These are phyloP conservation scores for Hystrix brachyura DNA, from an alignment of 2,113 vertebrate genomes.

Conservation along the genomic window DNA sequence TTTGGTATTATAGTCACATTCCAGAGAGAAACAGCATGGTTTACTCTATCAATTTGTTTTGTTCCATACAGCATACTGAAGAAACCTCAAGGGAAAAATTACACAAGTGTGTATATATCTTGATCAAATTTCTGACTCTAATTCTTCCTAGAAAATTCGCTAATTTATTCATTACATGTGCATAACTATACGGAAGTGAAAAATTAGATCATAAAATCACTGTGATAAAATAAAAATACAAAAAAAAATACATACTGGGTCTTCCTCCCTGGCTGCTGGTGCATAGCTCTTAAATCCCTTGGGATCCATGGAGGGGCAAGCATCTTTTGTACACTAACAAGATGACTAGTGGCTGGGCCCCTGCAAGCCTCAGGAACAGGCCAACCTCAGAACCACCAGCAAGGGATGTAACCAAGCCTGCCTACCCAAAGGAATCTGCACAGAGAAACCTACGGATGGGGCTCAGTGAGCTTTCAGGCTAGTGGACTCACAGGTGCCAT, in stretches of 20 bases:
- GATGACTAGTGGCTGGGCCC: background rate
- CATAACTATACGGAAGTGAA: background rate
- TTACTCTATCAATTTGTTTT: background rate
- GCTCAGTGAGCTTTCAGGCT: no score
- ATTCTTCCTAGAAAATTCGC: background rate
- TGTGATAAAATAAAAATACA: background rate
- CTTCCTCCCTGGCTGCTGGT: background rate
- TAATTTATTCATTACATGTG: background rate
- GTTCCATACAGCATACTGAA: constrained; percentile 12
- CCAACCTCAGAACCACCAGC: background rate
- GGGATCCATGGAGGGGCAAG: background rate
- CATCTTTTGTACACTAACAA: background rate
- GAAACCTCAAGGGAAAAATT: background rate
- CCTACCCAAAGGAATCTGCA: background rate
- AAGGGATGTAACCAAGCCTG: background rate
- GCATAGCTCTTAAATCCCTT: background rate
- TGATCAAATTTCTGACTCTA: background rate
- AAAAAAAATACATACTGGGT: background rate
- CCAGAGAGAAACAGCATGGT: background rate
- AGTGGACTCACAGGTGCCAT: background rate
- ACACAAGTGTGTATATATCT: background rate
- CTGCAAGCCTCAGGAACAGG: background rate
- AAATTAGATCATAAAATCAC: background rate
- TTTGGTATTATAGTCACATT: background rate
- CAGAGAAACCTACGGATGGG: background rate